Percentiles rank a stretch among this genome's conserved stretches.
Conservation (phyloP, 2,113 vertebrate genomes). For the Terrapene triunguis region DNA sequence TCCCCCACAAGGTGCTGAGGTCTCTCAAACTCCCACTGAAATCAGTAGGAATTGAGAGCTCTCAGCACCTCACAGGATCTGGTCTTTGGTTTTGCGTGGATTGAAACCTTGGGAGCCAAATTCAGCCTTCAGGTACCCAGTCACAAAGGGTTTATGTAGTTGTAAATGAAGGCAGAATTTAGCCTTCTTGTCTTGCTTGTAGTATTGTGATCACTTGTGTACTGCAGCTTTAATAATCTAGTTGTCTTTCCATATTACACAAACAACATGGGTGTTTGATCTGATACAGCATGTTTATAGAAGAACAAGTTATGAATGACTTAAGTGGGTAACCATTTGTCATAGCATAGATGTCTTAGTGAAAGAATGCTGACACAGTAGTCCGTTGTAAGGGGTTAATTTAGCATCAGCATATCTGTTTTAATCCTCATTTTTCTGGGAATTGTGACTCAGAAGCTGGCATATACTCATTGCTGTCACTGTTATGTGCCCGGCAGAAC, state of each 20-base stretch:
- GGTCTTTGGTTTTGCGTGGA: not conserved
- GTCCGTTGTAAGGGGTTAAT: constrained; percentile 23
- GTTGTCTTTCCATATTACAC: constrained; percentile 38
- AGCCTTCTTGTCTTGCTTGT: constrained; percentile 47
- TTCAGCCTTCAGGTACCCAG: not conserved
- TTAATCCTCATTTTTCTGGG: constrained; percentile 16
- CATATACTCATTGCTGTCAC: not conserved
- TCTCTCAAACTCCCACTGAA: not conserved
- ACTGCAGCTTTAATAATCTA: constrained; percentile 28
- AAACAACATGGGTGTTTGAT: constrained; percentile 46
- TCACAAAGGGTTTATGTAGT: constrained; percentile 46
- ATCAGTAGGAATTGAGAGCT: not conserved
- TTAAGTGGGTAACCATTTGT: constrained; percentile 55
- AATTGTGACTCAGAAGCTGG: constrained; percentile 12
- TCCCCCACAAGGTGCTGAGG: not conserved
- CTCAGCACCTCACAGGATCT: not conserved
- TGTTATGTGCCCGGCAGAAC: not conserved
- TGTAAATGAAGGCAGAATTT: constrained; percentile 25
- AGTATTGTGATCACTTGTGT: constrained; percentile 23
- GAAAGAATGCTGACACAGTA: constrained; percentile 16
- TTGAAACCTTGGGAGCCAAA: not conserved
- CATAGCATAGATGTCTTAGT: constrained; percentile 29
- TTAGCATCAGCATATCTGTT: constrained; percentile 39
- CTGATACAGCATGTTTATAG: constrained; percentile 46
- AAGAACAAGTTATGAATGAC: constrained; percentile 53